phyloP scores from a whole-genome alignment of 2,797 vertebrate species.

The Bufotes viridis region DNA sequence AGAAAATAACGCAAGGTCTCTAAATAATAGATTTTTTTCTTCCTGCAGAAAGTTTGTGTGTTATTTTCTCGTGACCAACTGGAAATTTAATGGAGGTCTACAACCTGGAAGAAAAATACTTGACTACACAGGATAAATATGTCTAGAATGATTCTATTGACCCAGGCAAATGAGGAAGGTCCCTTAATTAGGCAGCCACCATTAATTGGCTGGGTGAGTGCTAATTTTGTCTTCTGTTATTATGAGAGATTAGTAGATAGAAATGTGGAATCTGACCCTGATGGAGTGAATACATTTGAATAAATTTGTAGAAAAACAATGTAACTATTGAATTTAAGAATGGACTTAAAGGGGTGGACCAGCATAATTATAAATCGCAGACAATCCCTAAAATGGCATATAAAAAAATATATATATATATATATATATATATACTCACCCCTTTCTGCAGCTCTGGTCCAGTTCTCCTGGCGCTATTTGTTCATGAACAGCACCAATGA shows the following conservation, averaged over 20 bases:
- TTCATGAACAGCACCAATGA: too few species aligned
- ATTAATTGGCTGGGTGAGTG: conserved; percentile 17
- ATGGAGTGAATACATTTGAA: conserved; percentile 15
- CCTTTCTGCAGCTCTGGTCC: too few species aligned
- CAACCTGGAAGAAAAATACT: conserved; percentile 19
- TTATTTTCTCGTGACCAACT: neutral
- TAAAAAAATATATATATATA: too few species aligned
- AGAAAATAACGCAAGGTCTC: conserved; percentile 37
- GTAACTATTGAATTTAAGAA: neutral
- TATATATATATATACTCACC: too few species aligned
- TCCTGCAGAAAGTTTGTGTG: conserved; percentile 22
- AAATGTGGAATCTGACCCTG: conserved; percentile 26
- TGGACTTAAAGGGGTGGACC: neutral
- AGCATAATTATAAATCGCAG: too few species aligned
- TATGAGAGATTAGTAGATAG: conserved; percentile 21
- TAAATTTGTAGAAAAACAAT: neutral
- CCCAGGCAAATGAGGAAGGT: neutral
- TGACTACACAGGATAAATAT: conserved; percentile 26
- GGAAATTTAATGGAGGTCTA: conserved; percentile 8
- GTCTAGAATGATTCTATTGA: conserved; percentile 27
- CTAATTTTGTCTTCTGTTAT: conserved; percentile 19
- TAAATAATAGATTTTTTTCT: conserved; percentile 51
- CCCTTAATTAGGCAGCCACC: conserved; percentile 16
- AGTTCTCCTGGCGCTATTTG: too few species aligned
- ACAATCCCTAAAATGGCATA: too few species aligned